These are phyloP conservation scores for Epinephelus coioides DNA, from an alignment of 2,797 vertebrate species.

Conservation along the genomic window DNA sequence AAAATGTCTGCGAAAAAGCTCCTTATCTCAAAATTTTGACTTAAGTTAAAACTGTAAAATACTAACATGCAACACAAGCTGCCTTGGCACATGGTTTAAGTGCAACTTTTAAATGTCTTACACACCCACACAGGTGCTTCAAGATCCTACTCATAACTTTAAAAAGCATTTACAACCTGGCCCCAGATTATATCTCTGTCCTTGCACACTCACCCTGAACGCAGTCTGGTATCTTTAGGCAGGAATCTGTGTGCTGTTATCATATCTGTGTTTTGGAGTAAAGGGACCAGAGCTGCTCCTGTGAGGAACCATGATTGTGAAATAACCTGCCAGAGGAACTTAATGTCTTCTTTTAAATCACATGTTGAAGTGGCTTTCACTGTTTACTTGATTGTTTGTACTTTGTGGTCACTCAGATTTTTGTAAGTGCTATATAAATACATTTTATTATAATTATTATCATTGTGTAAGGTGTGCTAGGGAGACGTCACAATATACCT, in stretches of 20 bases:
- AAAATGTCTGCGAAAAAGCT: neutral
- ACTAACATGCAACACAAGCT: neutral
- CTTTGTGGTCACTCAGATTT: neutral
- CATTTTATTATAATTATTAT: neutral
- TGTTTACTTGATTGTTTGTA: neutral
- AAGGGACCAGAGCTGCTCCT: neutral
- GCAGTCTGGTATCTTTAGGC: neutral
- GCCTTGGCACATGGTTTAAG: neutral
- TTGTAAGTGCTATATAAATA: neutral
- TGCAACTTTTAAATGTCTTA: neutral
- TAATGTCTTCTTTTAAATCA: neutral
- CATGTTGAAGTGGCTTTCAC: neutral
- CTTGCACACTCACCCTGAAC: neutral
- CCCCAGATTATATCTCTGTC: neutral
- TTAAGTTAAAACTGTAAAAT: neutral
- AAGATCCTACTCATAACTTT: neutral
- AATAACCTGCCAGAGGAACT: neutral
- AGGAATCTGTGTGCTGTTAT: neutral
- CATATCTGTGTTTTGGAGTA: neutral
- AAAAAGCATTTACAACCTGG: neutral
- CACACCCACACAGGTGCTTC: neutral
- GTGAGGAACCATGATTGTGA: neutral
- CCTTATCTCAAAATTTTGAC: neutral
- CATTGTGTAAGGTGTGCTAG: neutral
- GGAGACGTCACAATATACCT: neutral